Evolutionary conservation across 2,797 vertebrate genomes (phyloP).

Genomic region (Centropyge bicolor): DNA sequence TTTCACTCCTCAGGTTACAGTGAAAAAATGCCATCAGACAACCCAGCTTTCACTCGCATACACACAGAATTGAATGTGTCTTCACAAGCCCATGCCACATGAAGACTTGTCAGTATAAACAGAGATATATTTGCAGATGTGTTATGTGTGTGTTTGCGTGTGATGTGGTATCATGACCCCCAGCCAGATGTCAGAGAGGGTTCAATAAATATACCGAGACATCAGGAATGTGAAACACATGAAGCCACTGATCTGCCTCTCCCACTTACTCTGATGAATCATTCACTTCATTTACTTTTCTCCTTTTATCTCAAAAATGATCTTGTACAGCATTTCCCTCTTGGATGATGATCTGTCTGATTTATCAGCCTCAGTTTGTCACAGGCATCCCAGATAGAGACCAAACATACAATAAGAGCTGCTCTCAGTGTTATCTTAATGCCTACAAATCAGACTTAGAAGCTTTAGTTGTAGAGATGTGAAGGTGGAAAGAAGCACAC

Average conservation of each 20-base stretch:
- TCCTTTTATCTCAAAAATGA: background rate
- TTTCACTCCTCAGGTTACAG: background rate
- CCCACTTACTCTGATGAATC: constrained; percentile 10
- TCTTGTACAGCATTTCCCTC: background rate
- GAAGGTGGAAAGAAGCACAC: constrained; percentile 1
- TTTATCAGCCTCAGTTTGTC: constrained; percentile 2
- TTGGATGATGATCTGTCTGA: background rate
- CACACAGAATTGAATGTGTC: background rate
- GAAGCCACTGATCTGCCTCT: constrained; percentile 35
- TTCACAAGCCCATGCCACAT: constrained; percentile 37
- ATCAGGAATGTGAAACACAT: constrained; percentile 40
- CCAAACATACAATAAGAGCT: background rate
- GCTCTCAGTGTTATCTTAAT: background rate
- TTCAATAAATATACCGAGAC: constrained; percentile 44
- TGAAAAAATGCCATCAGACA: constrained; percentile 24
- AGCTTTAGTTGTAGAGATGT: constrained; percentile 25
- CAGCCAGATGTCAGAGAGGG: constrained; percentile 61
- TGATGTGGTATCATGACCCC: constrained; percentile 73
- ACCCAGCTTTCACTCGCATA: constrained; percentile 12
- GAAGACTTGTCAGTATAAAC: constrained; percentile 43
- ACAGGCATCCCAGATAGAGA: background rate
- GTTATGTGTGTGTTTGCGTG: constrained; percentile 39
- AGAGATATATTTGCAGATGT: constrained; percentile 53
- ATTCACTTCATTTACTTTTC: background rate
- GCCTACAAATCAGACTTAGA: background rate